phyloP scores from a whole-genome alignment of 1,140 invertebrate genomes.

The Augochlora pura region DNA sequence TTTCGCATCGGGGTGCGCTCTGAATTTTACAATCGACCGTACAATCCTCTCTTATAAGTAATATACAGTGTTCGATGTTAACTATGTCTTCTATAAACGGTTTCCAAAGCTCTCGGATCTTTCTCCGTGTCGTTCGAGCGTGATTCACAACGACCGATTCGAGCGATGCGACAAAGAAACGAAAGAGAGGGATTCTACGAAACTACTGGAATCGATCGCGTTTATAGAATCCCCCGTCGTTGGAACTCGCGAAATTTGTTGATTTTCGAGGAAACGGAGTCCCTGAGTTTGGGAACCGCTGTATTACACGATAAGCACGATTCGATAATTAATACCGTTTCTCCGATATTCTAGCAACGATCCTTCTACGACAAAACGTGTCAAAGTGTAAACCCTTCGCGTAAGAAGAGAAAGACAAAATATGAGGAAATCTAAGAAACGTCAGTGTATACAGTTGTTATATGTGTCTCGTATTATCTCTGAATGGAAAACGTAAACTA shows the following conservation, averaged over 20 bases:
- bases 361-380: conserved; percentile 26
- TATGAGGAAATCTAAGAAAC: not conserved
- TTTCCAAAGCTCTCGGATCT: conserved; percentile 18
- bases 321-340: conserved; percentile 39
- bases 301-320: conserved; percentile 27
- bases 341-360: conserved; percentile 21
- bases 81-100: conserved; percentile 52
- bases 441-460: conserved; percentile 50
- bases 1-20: not conserved
- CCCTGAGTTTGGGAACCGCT: conserved; percentile 37
- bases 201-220: not conserved
- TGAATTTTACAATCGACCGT: not conserved
- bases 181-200: too few relatives aligned
- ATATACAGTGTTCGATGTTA: conserved; percentile 62
- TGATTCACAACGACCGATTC: not conserved
- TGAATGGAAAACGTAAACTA: conserved; percentile 59
- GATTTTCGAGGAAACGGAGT: not conserved
- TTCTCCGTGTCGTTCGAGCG: not conserved
- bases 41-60: conserved; percentile 45
- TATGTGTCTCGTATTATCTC: conserved; percentile 54
- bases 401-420: conserved; percentile 13
- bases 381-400: not conserved
- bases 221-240: not conserved
- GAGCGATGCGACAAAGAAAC: not conserved
- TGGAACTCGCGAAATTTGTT: not conserved